Evolutionary conservation across 2,888 invertebrate genomes (phyloP).

Genomic region (Drosophila helvetica): DNA sequence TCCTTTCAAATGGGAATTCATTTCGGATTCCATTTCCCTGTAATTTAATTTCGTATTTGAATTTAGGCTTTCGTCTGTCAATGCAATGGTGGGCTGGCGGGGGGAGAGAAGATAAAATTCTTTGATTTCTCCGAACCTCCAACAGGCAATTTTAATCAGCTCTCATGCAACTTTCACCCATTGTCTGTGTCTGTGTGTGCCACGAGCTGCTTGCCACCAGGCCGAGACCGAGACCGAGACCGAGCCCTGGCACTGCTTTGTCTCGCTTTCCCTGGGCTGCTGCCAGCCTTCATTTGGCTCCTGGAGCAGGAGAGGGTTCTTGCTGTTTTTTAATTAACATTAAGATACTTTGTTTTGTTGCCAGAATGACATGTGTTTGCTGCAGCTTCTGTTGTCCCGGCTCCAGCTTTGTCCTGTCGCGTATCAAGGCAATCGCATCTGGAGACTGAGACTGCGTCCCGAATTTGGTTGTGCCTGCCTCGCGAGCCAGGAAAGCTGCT

Average conservation of each 20-base stretch:
- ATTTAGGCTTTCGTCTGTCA: slow-evolving; percentile 32
- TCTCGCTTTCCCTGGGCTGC: slow-evolving; percentile 16
- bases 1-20: slow-evolving; percentile 38
- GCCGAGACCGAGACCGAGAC: background rate
- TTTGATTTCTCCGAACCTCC: background rate
- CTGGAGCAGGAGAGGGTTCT: too few species aligned
- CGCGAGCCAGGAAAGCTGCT: slow-evolving; percentile 10
- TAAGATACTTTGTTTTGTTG: slow-evolving; percentile 62
- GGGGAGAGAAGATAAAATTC: slow-evolving; percentile 1
- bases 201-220: slow-evolving; percentile 6
- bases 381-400: slow-evolving; percentile 10
- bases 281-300: slow-evolving; percentile 20
- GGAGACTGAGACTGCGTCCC: slow-evolving; percentile 2
- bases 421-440: slow-evolving; percentile 16
- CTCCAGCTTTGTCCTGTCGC: slow-evolving; percentile 38
- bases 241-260: slow-evolving; percentile 33
- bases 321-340: slow-evolving; percentile 75
- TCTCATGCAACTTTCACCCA: slow-evolving; percentile 40
- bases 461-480: slow-evolving; percentile 21
- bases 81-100: slow-evolving; percentile 5
- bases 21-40: slow-evolving; percentile 29
- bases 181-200: slow-evolving; percentile 19
- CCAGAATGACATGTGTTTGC: slow-evolving; percentile 70
- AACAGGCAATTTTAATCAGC: slow-evolving; percentile 49
- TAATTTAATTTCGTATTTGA: slow-evolving; percentile 39